These are phyloP conservation scores for Dryococelus australis DNA, from an alignment of 2,888 invertebrate species.

Conservation along the genomic window DNA sequence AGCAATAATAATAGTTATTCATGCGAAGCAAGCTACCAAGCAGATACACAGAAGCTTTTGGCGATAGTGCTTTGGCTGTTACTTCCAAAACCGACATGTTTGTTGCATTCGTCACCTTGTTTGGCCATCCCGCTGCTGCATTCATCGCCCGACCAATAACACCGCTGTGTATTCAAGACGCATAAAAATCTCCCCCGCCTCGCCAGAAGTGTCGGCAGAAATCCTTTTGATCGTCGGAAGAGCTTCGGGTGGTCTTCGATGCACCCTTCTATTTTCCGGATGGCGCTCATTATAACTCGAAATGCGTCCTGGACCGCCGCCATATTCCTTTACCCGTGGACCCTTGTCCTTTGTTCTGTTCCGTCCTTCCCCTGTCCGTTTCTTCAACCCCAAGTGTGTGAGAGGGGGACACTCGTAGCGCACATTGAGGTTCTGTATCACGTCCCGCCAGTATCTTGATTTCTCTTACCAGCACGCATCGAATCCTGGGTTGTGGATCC, in stretches of 20 bases:
- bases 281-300: too few species aligned
- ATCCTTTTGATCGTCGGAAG: not conserved
- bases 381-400: too few species aligned
- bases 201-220: not conserved
- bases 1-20: too few species aligned
- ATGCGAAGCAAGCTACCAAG: too few species aligned
- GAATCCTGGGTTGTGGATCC: not conserved
- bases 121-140: too few species aligned
- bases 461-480: not conserved
- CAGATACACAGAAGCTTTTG: too few species aligned
- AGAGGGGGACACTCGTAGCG: not conserved
- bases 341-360: not conserved
- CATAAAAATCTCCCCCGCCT: too few species aligned
- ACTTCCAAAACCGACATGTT: too few species aligned
- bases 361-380: not conserved
- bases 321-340: not conserved
- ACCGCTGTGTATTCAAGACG: too few species aligned
- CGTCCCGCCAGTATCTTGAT: constrained; percentile 7
- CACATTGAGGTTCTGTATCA: not conserved
- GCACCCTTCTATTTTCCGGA: not conserved
- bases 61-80: too few species aligned
- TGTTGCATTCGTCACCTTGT: too few species aligned
- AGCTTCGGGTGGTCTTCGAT: not conserved
- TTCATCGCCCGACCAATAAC: too few species aligned
- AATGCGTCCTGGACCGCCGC: not conserved